These are phyloP conservation scores for Arion vulgaris DNA, from an alignment of 1,140 invertebrate species.

Conservation along the genomic window DNA sequence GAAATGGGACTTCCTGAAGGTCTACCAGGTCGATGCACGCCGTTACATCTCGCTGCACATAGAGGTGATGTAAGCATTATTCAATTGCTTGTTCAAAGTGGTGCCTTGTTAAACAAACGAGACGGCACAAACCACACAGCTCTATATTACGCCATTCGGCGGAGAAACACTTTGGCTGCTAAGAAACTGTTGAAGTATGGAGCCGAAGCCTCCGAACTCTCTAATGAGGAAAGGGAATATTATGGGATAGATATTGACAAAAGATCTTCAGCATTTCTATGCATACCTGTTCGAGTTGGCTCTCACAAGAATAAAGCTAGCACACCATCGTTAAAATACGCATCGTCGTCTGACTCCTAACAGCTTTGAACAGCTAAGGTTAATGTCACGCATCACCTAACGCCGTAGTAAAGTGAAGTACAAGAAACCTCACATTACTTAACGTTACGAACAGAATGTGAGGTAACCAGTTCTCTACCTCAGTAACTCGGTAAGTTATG, in stretches of 20 bases:
- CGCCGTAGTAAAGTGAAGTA: too few species aligned
- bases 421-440: too few species aligned
- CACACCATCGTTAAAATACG: too few species aligned
- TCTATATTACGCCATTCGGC: constrained; percentile 57
- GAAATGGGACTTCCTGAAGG: constrained; percentile 62
- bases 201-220: constrained; percentile 50
- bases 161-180: constrained; percentile 57
- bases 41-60: constrained; percentile 65
- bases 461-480: too few species aligned
- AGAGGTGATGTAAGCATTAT: constrained; percentile 65
- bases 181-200: constrained; percentile 60
- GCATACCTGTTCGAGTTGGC: constrained; percentile 27
- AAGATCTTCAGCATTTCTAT: constrained; percentile 1
- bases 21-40: constrained; percentile 58
- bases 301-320: neutral
- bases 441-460: too few species aligned
- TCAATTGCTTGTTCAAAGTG: constrained; percentile 56
- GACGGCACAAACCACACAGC: constrained; percentile 53
- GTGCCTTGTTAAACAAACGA: constrained; percentile 48
- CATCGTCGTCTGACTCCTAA: too few species aligned
- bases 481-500: too few species aligned
- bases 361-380: too few species aligned
- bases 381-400: too few species aligned
- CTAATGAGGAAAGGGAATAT: constrained; percentile 26
- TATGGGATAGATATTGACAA: constrained; percentile 37